These are phyloP conservation scores for Syrmaticus mikado DNA, from an alignment of 2,113 vertebrate species.

Conservation along the genomic window DNA sequence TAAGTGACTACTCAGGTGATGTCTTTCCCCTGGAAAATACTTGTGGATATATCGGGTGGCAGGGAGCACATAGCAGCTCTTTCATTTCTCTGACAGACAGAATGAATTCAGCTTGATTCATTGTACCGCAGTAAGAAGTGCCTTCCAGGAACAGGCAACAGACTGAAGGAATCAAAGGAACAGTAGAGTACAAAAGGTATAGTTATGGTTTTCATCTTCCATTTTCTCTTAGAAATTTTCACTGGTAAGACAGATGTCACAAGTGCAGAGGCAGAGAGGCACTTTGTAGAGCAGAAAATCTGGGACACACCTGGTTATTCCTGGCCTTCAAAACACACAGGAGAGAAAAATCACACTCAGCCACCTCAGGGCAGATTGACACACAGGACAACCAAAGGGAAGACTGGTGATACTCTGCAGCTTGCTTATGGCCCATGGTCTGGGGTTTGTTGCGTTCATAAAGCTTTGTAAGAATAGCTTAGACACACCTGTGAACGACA, in stretches of 20 bases:
- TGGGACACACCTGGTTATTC: background rate
- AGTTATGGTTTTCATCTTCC: background rate
- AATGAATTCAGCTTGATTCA: background rate
- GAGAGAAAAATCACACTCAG: background rate
- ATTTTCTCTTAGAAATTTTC: background rate
- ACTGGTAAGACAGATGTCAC: background rate
- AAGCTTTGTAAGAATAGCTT: background rate
- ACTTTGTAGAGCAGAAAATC: background rate
- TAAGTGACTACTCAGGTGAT: background rate
- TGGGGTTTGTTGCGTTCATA: background rate
- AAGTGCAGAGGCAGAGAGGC: background rate
- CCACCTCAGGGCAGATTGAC: background rate
- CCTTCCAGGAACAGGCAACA: fast-evolving
- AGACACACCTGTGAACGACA: background rate
- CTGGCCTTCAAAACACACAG: background rate
- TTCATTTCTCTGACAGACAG: background rate
- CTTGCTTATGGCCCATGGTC: background rate
- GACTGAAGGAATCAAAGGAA: background rate
- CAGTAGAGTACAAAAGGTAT: background rate
- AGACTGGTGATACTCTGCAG: background rate
- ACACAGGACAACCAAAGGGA: background rate
- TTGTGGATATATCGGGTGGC: background rate
- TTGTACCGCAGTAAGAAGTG: background rate
- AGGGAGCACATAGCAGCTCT: background rate
- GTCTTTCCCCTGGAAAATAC: background rate